phyloP scores from a whole-genome alignment of 2,797 vertebrate genomes.

The Margarornis squamiger region DNA sequence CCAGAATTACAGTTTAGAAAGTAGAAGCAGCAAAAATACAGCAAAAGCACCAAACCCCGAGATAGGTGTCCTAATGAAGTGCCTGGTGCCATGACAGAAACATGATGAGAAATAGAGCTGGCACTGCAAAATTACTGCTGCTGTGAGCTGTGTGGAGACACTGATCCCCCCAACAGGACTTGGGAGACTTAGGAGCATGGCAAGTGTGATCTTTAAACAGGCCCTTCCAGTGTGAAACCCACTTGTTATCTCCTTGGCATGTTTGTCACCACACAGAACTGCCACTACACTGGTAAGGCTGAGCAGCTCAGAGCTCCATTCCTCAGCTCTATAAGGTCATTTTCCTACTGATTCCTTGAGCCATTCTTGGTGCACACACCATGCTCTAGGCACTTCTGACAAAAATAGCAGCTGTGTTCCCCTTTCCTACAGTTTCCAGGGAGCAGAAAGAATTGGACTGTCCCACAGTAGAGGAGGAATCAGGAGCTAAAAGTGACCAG shows the following conservation, averaged over 20 bases:
- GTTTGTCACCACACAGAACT: background rate
- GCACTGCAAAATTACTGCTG: background rate
- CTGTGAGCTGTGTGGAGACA: background rate
- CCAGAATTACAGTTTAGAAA: background rate
- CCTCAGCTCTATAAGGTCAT: background rate
- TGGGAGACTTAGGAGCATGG: background rate
- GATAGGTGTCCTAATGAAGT: background rate
- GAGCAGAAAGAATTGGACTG: background rate
- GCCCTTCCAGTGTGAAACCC: background rate
- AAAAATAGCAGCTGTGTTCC: fast-evolving
- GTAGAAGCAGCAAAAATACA: background rate
- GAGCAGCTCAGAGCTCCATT: background rate
- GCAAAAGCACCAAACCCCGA: background rate
- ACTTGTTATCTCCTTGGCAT: background rate
- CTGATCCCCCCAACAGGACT: background rate
- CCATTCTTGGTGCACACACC: too few relatives aligned
- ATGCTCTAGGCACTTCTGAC: background rate
- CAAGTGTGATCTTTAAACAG: background rate
- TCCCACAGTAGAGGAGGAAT: background rate
- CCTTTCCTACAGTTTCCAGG: background rate
- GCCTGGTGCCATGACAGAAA: background rate
- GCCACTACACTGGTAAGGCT: background rate
- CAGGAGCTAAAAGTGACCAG: background rate
- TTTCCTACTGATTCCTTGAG: background rate
- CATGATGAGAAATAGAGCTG: background rate